Evolutionary conservation across 1,140 invertebrate genomes (phyloP), one percentile per base, ranked within the genome.

Genomic region (Drosophila truncata): DNA sequence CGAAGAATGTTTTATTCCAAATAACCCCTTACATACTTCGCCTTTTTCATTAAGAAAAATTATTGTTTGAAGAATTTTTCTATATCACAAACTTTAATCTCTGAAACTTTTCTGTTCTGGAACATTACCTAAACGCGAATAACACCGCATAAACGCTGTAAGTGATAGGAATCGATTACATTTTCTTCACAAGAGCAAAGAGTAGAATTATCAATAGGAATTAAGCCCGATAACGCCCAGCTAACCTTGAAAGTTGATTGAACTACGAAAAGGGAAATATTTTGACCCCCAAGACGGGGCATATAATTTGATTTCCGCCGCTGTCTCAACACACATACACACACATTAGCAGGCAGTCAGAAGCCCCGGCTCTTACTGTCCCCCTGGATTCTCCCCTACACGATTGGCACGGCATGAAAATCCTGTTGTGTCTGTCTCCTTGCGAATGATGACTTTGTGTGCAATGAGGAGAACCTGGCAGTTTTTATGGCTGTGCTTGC

Each of bases 161-260:
- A 23, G 16, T 35, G 4, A 6, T 10, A 16, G 8, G 31, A 20
- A 35, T 54, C 50, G 18, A 54, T 16, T 35, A 35, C 50, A 52
- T 52, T 33, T 52, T 52, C 46, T 35, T n/a, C 9, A 2, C 49
- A 41, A 57, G 27, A 59, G 20, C 20, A 5, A 20, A 54, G 33
- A 23, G 20, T 20, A 13, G 14, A 3, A 29, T 59, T 72, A 72
- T 72, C 69, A 41, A 47, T 59, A 49, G 4, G n/a, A 37, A 57
- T 37, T 18, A 37, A 57, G 18, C 31, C n/a, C 69, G 29, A 55
- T 58, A 78, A 59, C 42, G 61, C 47, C 54, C 46, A 69, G 35
- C 41, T 67, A 88, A 88, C 84, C 84, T 88, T 88, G 84, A 88
- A 81, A 83, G 84, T 88, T 88, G 84, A 88, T 75, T 88, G 80